Evolutionary conservation across 2,888 invertebrate species (phyloP), one percentile per base, ranked within the genome.

Genomic region (Taenaris catops): DNA sequence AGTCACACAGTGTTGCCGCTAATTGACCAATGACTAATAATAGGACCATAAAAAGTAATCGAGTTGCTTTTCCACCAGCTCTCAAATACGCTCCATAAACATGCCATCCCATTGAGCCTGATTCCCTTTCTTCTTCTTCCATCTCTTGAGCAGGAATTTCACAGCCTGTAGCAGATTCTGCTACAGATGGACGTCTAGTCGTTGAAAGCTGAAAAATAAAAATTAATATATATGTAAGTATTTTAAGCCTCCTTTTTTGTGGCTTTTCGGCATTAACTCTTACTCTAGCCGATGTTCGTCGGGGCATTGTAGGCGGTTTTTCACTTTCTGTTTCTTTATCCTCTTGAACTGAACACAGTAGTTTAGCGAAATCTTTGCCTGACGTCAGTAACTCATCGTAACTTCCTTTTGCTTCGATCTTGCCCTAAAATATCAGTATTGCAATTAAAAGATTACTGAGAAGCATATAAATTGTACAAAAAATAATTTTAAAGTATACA

Each of bases 1-100:
- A 94, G 60, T 95, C 95, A 3, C 91, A 91, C 0, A 91, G 89
- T 18, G 92, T 93, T 0, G 92, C 90, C 4, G 91, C 80, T 0
- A 89, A 59, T 59, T 94, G 93, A 0, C 92, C 89, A 4, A 91
- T 41, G 0, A 93, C 40, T 18, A 92, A 89, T 0, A 92, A 66
- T 0, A 89, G 12, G 0, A 89, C 54, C 55, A 92, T 87, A 17
- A 89, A 67, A 0, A 73, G 12, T 0, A 92, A 68, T 0, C 87
- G 64, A 3, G 79, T 79, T 1, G 87, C 67, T 39, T 89, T 90
- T 2, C 91, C 90, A 0, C 90, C 78, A 0, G 90, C 88, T 4
- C 81, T 71, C 39, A 92, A 71, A 59, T 92, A 93, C 0, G 90
- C 89, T 25, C 89, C 80, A 51, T 92, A 90, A 0, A 92, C 86